Evolutionary conservation across 2,797 vertebrate genomes (phyloP), one percentile per base, ranked within the genome.

Genomic region (Smutsia temminckii): DNA sequence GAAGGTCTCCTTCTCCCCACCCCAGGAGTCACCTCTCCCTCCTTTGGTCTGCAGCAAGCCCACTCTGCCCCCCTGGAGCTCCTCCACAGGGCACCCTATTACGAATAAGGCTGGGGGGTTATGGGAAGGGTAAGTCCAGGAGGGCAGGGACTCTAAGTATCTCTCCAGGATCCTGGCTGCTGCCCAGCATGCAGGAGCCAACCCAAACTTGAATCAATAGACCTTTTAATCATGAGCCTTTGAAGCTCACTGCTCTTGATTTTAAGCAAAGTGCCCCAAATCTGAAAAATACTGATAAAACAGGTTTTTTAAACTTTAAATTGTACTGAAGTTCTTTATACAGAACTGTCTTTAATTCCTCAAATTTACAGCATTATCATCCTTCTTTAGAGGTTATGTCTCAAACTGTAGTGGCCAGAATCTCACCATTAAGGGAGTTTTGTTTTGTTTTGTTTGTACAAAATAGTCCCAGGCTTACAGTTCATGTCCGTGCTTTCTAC

Each of bases 391-490:
- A 92, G n/a, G 57, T 49, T 61, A 1, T 69, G 55, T 74, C 57
- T 92, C 75, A 13, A 68, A 64, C 25, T 23, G 29, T 0, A 55
- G 21, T 1, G 34, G 10, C 11, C 51, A 63, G 77, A 95, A 63
- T 74, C 46, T 12, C 68, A 64, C 78, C 66, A 53, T 17, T 0
- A 2, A 3, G 14, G 5, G 7, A 9, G 59, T 57, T 42, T 59
- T n/a, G 72, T 32, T 59, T 32, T 32, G 55, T 74, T 83, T 25
- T 96, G 79, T 91, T 74, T 23, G 29, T 86, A 42, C 61, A 42
- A 94, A 92, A 86, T 46, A 72, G 53, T 89, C 93, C 57, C 34
- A 53, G 80, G 59, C 42, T 29, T 81, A 91, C 6, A 11, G 61
- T 85, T 74, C 42, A 18, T 40, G 37, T 63, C 27, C 63, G 75